phyloP scores from a whole-genome alignment of 2,797 vertebrate species.

The Esox masquinongy region DNA sequence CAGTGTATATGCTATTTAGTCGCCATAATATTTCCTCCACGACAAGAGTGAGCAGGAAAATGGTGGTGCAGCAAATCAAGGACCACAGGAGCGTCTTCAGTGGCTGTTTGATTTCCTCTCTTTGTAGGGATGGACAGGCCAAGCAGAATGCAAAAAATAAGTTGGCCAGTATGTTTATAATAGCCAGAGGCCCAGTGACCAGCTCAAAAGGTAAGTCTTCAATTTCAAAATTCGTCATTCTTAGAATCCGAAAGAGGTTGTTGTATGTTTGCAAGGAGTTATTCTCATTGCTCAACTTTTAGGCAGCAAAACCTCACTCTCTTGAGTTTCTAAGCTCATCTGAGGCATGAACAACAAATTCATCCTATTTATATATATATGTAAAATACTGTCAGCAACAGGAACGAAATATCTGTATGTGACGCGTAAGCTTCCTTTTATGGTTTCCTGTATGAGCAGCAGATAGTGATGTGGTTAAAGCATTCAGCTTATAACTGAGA shows the following conservation, averaged over 20 bases:
- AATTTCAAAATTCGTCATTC: neutral
- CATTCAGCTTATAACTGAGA: too few relatives aligned
- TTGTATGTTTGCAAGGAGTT: too few relatives aligned
- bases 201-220: neutral
- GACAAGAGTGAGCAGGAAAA: constrained; percentile 19
- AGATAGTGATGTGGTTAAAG: too few relatives aligned
- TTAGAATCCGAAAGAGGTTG: neutral
- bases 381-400: too few relatives aligned
- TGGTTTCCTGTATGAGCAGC: too few relatives aligned
- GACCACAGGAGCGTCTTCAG: constrained; percentile 47
- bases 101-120: constrained; percentile 45
- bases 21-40: fast-evolving
- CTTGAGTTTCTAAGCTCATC: too few relatives aligned
- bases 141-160: constrained; percentile 53
- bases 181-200: constrained; percentile 29
- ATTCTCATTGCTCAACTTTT: too few relatives aligned
- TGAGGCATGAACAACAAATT: too few relatives aligned
- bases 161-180: constrained; percentile 35
- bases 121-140: constrained; percentile 13
- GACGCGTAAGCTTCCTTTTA: too few relatives aligned
- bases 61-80: constrained; percentile 31
- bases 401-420: too few relatives aligned
- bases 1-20: fast-evolving
- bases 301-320: too few relatives aligned
- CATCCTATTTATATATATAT: too few relatives aligned